Evolutionary conservation across 2,888 invertebrate species (phyloP).

Genomic region (Harpalus rufipes): DNA sequence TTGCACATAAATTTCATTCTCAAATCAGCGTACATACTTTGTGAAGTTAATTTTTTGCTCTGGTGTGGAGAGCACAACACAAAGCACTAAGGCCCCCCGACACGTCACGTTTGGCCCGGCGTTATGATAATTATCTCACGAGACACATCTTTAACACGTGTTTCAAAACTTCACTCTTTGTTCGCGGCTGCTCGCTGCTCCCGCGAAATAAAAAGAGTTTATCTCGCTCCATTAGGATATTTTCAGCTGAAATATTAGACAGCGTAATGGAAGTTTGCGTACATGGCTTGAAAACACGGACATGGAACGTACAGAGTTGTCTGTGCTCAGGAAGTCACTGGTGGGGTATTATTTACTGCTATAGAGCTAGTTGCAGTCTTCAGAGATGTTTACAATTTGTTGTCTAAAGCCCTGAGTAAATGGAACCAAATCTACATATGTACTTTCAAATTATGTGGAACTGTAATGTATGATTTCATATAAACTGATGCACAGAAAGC

Average conservation of each 20-base stretch:
- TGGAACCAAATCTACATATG: not conserved
- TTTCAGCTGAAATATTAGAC: constrained; percentile 47
- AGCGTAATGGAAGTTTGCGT: constrained; percentile 41
- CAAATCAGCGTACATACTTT: not conserved
- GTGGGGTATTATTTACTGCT: not conserved
- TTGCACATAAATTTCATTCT: not conserved
- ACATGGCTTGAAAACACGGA: constrained; percentile 18
- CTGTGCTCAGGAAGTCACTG: not conserved
- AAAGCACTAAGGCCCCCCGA: not conserved
- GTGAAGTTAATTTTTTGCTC: not conserved
- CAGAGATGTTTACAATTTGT: not conserved
- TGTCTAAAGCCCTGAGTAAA: not conserved
- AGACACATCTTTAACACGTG: constrained; percentile 65
- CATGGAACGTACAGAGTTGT: not conserved
- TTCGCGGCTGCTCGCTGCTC: constrained; percentile 71
- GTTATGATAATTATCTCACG: constrained; percentile 66
- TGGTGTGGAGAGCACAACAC: not conserved
- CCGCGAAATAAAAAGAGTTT: constrained; percentile 68
- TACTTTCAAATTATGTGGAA: not conserved
- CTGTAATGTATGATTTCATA: not conserved
- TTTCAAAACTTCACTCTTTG: constrained; percentile 63
- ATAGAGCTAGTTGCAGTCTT: not conserved
- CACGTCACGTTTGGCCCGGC: constrained; percentile 11
- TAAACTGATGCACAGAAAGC: not conserved
- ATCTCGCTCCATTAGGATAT: constrained; percentile 57